Percentiles rank a stretch among this genome's conserved stretches.
These are phyloP conservation scores for rabbit (Oryctolagus cuniculus) DNA, from an alignment of 2,113 vertebrate species.

Conservation along the genomic window DNA sequence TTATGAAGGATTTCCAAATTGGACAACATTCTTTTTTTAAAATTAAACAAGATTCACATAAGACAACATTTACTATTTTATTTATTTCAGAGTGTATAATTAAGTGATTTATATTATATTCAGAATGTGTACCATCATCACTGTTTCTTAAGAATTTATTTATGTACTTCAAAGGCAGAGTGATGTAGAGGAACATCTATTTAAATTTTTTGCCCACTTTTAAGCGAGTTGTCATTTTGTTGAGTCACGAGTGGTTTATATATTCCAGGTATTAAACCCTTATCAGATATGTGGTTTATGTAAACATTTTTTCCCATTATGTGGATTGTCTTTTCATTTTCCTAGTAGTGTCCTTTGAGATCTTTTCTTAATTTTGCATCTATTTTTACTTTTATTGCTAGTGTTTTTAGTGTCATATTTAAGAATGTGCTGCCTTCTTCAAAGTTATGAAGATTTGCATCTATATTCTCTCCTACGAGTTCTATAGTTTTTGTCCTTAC, in stretches of 20 bases:
- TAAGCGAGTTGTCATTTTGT: neutral
- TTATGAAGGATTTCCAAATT: too few species aligned
- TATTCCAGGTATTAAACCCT: neutral
- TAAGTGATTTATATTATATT: neutral
- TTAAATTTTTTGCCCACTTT: neutral
- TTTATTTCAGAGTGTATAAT: neutral
- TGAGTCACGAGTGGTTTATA: neutral
- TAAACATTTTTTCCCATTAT: neutral
- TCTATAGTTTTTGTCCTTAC: slow-evolving; percentile 1
- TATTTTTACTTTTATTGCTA: neutral
- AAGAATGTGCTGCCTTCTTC: neutral
- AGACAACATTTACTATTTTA: neutral
- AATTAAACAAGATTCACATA: neutral
- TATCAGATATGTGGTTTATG: neutral
- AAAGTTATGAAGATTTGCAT: neutral
- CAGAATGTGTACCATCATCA: neutral
- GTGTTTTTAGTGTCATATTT: slow-evolving; percentile 11
- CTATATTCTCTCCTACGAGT: neutral
- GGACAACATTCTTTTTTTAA: too few species aligned
- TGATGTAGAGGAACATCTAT: neutral
- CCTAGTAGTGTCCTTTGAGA: neutral
- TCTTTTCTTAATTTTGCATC: neutral
- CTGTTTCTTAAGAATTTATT: neutral
- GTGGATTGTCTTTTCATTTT: neutral
- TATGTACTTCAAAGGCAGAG: neutral